Conservation (phyloP, 2,113 vertebrate species). For the Lanius collurio region DNA sequence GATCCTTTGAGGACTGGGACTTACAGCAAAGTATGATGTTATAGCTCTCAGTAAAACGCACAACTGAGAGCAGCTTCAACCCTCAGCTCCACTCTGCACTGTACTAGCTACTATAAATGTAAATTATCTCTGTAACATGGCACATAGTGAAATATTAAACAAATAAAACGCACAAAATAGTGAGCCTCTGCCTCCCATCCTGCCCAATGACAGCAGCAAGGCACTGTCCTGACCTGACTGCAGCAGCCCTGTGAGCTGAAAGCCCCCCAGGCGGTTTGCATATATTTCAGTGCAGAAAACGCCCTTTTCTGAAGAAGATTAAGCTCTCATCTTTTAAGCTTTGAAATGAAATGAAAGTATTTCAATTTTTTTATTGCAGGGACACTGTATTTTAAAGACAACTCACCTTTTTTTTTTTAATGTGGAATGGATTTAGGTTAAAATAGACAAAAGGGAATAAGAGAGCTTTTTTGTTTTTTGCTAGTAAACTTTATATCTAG, state of each 20-base stretch:
- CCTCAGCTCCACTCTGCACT: neutral
- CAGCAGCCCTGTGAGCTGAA: neutral
- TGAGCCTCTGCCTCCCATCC: neutral
- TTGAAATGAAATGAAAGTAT: neutral
- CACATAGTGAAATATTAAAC: neutral
- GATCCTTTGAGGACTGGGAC: neutral
- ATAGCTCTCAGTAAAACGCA: neutral
- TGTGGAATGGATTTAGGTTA: neutral
- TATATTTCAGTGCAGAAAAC: conserved; percentile 2
- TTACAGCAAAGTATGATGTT: neutral
- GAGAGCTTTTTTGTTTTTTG: neutral
- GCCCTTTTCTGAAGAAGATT: conserved; percentile 30
- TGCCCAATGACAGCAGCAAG: neutral
- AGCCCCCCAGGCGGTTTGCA: neutral
- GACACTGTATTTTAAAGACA: neutral
- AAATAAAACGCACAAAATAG: neutral
- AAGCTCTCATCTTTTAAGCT: conserved; percentile 13
- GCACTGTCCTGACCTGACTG: neutral
- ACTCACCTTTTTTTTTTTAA: neutral
- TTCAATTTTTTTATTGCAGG: neutral
- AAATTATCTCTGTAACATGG: neutral
- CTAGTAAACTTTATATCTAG: neutral
- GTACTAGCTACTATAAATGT: neutral
- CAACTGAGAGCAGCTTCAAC: neutral
- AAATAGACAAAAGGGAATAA: accelerated